Conservation (phyloP, 2,888 invertebrate species). For the Macrosoma leucophasiata region DNA sequence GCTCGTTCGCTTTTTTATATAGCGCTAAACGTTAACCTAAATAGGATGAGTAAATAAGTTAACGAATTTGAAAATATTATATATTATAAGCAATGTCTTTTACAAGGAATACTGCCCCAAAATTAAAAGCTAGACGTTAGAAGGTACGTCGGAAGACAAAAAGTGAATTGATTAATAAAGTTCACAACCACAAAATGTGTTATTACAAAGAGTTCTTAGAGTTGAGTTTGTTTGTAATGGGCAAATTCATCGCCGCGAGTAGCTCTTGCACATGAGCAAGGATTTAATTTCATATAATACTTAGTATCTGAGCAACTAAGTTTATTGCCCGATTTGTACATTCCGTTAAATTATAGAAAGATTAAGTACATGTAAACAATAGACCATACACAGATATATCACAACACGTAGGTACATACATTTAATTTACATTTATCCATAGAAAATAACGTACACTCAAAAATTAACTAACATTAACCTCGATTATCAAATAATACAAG, state of each 20-base stretch:
- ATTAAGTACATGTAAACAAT: slow-evolving; percentile 50
- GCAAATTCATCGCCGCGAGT: too few species aligned
- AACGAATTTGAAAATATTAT: slow-evolving; percentile 39
- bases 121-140: slow-evolving; percentile 42
- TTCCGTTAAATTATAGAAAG: slow-evolving; percentile 47
- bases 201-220: slow-evolving; percentile 37
- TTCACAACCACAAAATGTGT: slow-evolving; percentile 63
- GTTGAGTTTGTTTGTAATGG: too few species aligned
- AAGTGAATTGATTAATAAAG: slow-evolving; percentile 46
- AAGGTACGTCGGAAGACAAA: slow-evolving; percentile 59
- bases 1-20: slow-evolving; percentile 38
- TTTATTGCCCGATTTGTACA: slow-evolving; percentile 58
- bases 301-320: slow-evolving; percentile 52
- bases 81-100: slow-evolving; percentile 67
- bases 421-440: slow-evolving; percentile 40
- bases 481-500: slow-evolving; percentile 50
- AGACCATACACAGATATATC: slow-evolving; percentile 61
- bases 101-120: slow-evolving; percentile 68
- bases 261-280: too few species aligned
- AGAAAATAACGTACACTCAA: slow-evolving; percentile 47
- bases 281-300: slow-evolving; percentile 27
- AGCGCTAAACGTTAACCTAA: slow-evolving; percentile 38
- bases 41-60: slow-evolving; percentile 42
- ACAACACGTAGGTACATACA: slow-evolving; percentile 64
- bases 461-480: slow-evolving; percentile 48